A percentile compares a stretch with the other conserved stretches of the same genome.
Evolutionary conservation across 2,888 invertebrate genomes (phyloP).

Genomic region (Osedax fenrisi): DNA sequence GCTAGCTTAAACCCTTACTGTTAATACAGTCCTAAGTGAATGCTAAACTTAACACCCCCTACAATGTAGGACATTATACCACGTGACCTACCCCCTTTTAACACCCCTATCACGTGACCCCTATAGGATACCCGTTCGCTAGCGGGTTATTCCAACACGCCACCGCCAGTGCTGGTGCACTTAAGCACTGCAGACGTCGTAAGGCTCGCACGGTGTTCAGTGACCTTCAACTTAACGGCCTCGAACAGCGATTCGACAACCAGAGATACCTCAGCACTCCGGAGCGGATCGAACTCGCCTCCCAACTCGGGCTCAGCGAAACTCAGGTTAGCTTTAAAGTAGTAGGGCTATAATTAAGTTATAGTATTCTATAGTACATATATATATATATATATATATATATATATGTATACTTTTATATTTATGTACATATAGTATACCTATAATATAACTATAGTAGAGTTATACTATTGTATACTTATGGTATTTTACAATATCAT

Average conservation of each 20-base stretch:
- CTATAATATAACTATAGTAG: neutral
- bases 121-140: slow-evolving; percentile 36
- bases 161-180: too few species aligned
- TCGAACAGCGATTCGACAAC: slow-evolving; percentile 80
- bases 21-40: too few species aligned
- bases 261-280: slow-evolving; percentile 90
- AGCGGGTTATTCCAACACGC: slow-evolving; percentile 54
- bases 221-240: slow-evolving; percentile 61
- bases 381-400: slow-evolving; percentile 2
- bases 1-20: too few species aligned
- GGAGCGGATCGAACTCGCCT: slow-evolving; percentile 83
- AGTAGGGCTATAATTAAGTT: neutral
- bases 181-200: slow-evolving; percentile 82
- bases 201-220: slow-evolving; percentile 83
- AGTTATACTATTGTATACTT: neutral
- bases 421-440: neutral
- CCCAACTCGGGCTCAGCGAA: slow-evolving; percentile 80
- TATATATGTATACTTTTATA: neutral
- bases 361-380: too few species aligned
- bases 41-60: too few species aligned
- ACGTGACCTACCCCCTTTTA: too few species aligned
- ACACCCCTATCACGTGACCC: too few species aligned
- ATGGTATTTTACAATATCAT: neutral
- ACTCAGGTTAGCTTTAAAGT: slow-evolving; percentile 57
- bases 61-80: too few species aligned